These are phyloP conservation scores for Latrodectus geometricus DNA, from an alignment of 1,140 invertebrate genomes.

Conservation along the genomic window DNA sequence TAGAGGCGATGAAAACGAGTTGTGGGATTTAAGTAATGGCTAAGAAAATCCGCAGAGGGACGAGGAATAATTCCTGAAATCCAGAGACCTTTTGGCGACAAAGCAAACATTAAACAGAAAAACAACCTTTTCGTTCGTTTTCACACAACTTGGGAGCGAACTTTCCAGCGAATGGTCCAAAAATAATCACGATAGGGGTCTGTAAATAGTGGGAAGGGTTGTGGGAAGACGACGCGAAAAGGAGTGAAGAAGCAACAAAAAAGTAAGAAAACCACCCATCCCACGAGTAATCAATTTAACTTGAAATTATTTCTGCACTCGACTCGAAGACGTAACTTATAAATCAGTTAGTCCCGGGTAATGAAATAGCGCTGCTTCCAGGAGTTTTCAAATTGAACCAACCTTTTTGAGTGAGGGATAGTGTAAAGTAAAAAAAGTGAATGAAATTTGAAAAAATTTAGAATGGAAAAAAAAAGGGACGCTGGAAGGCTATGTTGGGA, in stretches of 20 bases:
- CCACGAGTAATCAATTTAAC: slow-evolving; percentile 60
- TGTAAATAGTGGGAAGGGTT: slow-evolving; percentile 13
- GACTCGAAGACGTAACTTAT: slow-evolving; percentile 53
- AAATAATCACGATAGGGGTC: slow-evolving; percentile 16
- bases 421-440: neutral
- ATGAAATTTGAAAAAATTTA: slow-evolving; percentile 17
- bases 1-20: neutral
- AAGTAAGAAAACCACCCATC: slow-evolving; percentile 3
- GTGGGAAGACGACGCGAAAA: too few relatives aligned
- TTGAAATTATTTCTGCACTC: slow-evolving; percentile 60
- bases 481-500: neutral
- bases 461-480: neutral
- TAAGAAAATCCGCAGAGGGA: neutral
- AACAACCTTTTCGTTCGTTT: slow-evolving; percentile 2
- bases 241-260: neutral
- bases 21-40: neutral
- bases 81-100: slow-evolving; percentile 17
- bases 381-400: slow-evolving; percentile 54
- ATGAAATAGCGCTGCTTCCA: slow-evolving; percentile 50
- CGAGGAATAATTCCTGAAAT: neutral
- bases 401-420: slow-evolving; percentile 24
- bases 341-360: slow-evolving; percentile 60
- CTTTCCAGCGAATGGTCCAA: neutral
- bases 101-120: slow-evolving; percentile 47
- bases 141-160: slow-evolving; percentile 35